Conservation (phyloP, 2,113 vertebrate species). For the Panthera uncia region DNA sequence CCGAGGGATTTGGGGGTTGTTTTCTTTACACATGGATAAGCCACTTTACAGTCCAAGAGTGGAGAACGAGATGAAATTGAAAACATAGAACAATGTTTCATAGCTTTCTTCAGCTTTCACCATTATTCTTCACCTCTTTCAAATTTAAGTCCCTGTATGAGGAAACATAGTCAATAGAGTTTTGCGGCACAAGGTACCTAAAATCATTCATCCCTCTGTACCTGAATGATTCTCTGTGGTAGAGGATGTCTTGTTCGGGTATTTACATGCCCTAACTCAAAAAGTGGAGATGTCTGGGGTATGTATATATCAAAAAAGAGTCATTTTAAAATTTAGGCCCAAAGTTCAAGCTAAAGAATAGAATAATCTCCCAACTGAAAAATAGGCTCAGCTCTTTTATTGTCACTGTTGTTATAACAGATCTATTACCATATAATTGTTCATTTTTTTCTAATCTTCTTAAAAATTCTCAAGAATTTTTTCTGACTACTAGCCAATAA, state of each 20-base stretch:
- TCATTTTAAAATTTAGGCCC: background rate
- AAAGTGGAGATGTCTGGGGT: background rate
- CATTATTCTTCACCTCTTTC: conserved; percentile 58
- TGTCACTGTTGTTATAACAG: background rate
- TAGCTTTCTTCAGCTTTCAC: conserved; percentile 43
- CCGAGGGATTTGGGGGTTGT: background rate
- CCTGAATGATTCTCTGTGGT: background rate
- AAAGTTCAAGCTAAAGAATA: background rate
- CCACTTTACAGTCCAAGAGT: conserved; percentile 56
- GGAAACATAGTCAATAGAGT: conserved; percentile 6
- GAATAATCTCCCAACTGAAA: background rate
- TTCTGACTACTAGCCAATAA: background rate
- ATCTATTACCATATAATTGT: background rate
- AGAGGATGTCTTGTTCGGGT: background rate
- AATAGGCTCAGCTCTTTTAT: background rate
- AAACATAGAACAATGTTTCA: conserved; percentile 70
- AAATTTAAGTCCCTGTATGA: conserved; percentile 52
- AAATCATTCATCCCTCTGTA: background rate
- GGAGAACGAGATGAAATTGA: conserved; percentile 59
- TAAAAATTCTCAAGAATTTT: conserved; percentile 4
- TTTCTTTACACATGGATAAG: conserved; percentile 46
- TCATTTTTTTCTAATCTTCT: background rate
- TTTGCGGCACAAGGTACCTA: background rate
- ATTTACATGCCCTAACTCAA: background rate
- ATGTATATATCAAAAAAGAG: background rate